Evolutionary conservation across 1,140 invertebrate genomes (phyloP).

Genomic region (Cylas formicarius): DNA sequence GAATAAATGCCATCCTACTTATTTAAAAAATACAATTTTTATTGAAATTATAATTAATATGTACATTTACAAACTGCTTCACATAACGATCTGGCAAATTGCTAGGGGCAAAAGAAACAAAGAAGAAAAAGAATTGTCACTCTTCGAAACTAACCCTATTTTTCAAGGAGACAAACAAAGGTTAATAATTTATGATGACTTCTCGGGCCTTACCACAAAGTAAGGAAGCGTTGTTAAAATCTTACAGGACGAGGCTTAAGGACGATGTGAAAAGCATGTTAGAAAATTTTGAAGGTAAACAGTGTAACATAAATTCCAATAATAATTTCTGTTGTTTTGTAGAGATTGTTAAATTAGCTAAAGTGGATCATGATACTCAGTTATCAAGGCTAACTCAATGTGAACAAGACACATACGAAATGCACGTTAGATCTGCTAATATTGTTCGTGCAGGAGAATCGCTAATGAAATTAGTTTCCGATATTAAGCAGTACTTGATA

Average conservation of each 20-base stretch:
- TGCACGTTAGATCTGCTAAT: slow-evolving; percentile 91
- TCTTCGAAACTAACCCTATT: too few relatives aligned
- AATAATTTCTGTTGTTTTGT: slow-evolving; percentile 43
- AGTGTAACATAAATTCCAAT: background rate
- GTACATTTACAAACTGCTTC: too few relatives aligned
- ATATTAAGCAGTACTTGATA: slow-evolving; percentile 94
- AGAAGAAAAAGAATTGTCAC: too few relatives aligned
- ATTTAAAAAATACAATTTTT: too few relatives aligned
- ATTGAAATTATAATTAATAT: too few relatives aligned
- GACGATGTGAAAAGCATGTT: slow-evolving; percentile 95
- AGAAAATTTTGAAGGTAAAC: slow-evolving; percentile 87
- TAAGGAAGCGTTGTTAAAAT: slow-evolving; percentile 90
- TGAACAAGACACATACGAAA: slow-evolving; percentile 93
- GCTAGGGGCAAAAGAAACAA: too few relatives aligned
- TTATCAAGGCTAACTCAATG: slow-evolving; percentile 81
- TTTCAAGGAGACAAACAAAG: slow-evolving; percentile 3
- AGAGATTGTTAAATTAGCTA: slow-evolving; percentile 90
- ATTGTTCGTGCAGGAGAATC: slow-evolving; percentile 93
- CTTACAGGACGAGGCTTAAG: slow-evolving; percentile 85
- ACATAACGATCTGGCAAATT: too few relatives aligned
- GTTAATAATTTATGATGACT: slow-evolving; percentile 43
- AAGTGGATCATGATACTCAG: slow-evolving; percentile 88
- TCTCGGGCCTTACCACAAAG: slow-evolving; percentile 72
- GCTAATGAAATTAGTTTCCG: slow-evolving; percentile 91
- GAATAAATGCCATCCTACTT: too few relatives aligned